phyloP scores from a whole-genome alignment of 2,797 vertebrate species.

The Picus viridis region DNA sequence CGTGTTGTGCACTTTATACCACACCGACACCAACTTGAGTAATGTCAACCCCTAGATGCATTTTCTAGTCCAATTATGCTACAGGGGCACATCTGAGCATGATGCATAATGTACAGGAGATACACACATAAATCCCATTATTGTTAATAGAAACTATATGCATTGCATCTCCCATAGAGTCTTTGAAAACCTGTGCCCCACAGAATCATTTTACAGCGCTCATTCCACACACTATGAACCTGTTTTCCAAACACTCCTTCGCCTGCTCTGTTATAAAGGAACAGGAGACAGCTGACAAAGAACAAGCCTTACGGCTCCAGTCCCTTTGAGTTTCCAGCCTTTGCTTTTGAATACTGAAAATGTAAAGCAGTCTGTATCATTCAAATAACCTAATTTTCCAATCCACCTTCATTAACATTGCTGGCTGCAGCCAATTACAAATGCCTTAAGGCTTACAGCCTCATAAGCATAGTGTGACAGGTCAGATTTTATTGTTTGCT shows the following conservation, averaged over 20 bases:
- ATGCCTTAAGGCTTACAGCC: conserved; percentile 9
- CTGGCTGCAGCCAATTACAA: conserved; percentile 46
- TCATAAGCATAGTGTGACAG: conserved; percentile 13
- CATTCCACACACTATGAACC: not conserved
- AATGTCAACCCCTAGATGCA: not conserved
- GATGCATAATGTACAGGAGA: conserved; percentile 13
- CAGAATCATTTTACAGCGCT: conserved; percentile 27
- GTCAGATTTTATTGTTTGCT: conserved; percentile 40
- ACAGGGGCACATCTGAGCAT: not conserved
- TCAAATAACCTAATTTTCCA: conserved; percentile 51
- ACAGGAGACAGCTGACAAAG: not conserved
- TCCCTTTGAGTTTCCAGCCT: not conserved
- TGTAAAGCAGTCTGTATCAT: conserved; percentile 15
- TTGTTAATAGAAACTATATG: not conserved
- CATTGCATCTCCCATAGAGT: conserved; percentile 11
- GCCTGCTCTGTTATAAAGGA: not conserved
- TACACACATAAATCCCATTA: conserved; percentile 1
- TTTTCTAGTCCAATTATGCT: not conserved
- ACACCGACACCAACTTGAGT: not conserved
- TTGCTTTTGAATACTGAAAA: conserved; percentile 33
- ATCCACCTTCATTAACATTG: conserved; percentile 40
- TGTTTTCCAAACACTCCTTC: conserved; percentile 25
- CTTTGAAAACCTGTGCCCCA: conserved; percentile 10
- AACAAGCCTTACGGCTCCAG: not conserved
- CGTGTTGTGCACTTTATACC: not conserved